These are phyloP conservation scores for Drosophila pruinosa DNA, from an alignment of 1,140 invertebrate genomes.

Conservation along the genomic window DNA sequence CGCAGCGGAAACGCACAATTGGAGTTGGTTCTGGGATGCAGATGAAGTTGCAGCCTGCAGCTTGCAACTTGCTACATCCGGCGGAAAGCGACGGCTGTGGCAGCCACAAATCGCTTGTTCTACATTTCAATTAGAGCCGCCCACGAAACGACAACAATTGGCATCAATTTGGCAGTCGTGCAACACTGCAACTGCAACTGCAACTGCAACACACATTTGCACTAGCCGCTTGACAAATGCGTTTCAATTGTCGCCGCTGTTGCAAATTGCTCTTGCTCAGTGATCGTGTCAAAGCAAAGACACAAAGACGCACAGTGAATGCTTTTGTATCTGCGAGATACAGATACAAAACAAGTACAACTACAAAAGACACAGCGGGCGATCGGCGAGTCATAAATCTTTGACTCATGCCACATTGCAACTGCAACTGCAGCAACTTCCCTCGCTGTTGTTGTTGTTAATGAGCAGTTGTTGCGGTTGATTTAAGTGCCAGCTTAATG, in stretches of 20 bases:
- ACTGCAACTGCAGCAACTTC: conserved; percentile 10
- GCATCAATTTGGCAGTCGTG: conserved; percentile 60
- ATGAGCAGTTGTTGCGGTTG: conserved; percentile 58
- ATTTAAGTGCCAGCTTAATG: conserved; percentile 73
- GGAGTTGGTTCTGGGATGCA: conserved; percentile 16
- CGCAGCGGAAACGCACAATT: conserved; percentile 38
- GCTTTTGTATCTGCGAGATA: conserved; percentile 23
- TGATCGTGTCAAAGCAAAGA: conserved; percentile 40
- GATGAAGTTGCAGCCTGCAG: conserved; percentile 24
- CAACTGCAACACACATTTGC: conserved; percentile 2
- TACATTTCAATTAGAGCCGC: conserved; percentile 67
- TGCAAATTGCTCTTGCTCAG: conserved; percentile 65
- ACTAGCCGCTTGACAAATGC: conserved; percentile 58
- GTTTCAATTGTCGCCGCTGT: conserved; percentile 57
- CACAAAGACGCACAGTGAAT: conserved; percentile 31
- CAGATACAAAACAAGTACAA: too few species aligned
- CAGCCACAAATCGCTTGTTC: conserved; percentile 42
- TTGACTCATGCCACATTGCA: conserved; percentile 46
- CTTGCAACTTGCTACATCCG: conserved; percentile 18
- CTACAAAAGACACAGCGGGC: conserved; percentile 6
- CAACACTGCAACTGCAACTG: conserved; percentile 44
- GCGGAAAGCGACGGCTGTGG: conserved; percentile 21
- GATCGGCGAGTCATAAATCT: conserved; percentile 25
- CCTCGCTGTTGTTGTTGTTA: conserved; percentile 45
- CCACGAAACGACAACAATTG: conserved; percentile 45